Evolutionary conservation across 2,113 vertebrate genomes (phyloP), one percentile per base, ranked within the genome.

Genomic region (Bufo bufo): DNA sequence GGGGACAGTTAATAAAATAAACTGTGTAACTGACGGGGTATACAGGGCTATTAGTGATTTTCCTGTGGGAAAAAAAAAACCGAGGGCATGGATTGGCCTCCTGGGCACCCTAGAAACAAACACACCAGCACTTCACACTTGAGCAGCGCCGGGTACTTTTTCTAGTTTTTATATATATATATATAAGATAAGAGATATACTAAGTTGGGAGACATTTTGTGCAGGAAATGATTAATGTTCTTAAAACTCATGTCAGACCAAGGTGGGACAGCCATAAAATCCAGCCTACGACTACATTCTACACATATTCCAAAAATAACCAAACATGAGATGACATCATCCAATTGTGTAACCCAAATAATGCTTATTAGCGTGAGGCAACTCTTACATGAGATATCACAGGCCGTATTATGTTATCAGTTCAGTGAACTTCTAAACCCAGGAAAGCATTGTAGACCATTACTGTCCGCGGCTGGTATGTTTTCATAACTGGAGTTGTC

Each of bases 391-490:
- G 80, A 88, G 23, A 75, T 61, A 81, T 82, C 79, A 45, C 78
- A 87, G 86, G 69, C 72, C 82, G 23, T 77, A 54, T 65, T 77
- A 75, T 93, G 74, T 90, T 94, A 94, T 94, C 91, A 91, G 90
- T 92, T 91, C 87, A 78, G 83, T 90, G 86, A 91, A 89, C 90
- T 92, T 92, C 91, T 90, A 91, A 90, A 92, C 85, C 69, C 79
- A 77, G 63, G 88, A 90, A 95, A 93, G n/a, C 92, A 93, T 92
- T 91, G 89, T 91, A 94, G 92, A 90, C 91, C 93, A 93, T 92
- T 92, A 91, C 88, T 93, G 89, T 54, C 87, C 91, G 92, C 93
- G 93, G 93, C 91, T 93, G 92, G 89, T 90, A 88, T 90, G 84
- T 91, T 96, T 94, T 93, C 88, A 91, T 90, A 93, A 92, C 91